phyloP scores from a whole-genome alignment of 2,888 invertebrate genomes.

The Spodoptera littoralis region DNA sequence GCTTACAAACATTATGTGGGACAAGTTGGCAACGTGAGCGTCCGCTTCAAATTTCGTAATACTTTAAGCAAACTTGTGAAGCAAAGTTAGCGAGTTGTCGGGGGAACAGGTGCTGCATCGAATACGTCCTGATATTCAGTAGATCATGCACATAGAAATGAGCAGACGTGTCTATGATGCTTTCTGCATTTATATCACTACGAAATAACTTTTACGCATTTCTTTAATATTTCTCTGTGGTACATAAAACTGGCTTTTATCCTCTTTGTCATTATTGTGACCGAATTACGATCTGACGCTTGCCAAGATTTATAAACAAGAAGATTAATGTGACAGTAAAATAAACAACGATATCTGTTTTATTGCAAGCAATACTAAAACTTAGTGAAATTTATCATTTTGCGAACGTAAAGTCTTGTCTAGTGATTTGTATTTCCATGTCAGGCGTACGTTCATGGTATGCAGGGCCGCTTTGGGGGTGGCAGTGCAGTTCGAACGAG shows the following conservation, averaged over 20 bases:
- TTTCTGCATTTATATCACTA: not conserved
- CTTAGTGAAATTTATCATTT: constrained; percentile 3
- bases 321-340: constrained; percentile 19
- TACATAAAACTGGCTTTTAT: constrained; percentile 26
- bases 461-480: constrained; percentile 54
- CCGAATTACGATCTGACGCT: constrained; percentile 12
- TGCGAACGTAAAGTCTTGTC: constrained; percentile 34
- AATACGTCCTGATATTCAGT: constrained; percentile 77
- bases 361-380: not conserved
- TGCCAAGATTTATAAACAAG: constrained; percentile 38
- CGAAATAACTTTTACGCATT: constrained; percentile 7
- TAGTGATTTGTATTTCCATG: constrained; percentile 49
- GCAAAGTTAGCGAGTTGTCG: constrained; percentile 75
- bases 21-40: constrained; percentile 68
- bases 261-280: constrained; percentile 11
- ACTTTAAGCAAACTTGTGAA: constrained; percentile 83
- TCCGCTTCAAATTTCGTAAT: constrained; percentile 83
- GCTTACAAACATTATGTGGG: constrained; percentile 79
- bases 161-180: constrained; percentile 52
- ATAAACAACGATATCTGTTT: constrained; percentile 9
- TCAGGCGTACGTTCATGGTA: constrained; percentile 53
- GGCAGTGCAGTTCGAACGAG: constrained; percentile 67
- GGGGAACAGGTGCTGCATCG: constrained; percentile 81
- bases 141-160: constrained; percentile 67
- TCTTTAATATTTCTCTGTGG: constrained; percentile 10